These are phyloP conservation scores for Nestor notabilis DNA, from an alignment of 2,113 vertebrate species.

Conservation along the genomic window DNA sequence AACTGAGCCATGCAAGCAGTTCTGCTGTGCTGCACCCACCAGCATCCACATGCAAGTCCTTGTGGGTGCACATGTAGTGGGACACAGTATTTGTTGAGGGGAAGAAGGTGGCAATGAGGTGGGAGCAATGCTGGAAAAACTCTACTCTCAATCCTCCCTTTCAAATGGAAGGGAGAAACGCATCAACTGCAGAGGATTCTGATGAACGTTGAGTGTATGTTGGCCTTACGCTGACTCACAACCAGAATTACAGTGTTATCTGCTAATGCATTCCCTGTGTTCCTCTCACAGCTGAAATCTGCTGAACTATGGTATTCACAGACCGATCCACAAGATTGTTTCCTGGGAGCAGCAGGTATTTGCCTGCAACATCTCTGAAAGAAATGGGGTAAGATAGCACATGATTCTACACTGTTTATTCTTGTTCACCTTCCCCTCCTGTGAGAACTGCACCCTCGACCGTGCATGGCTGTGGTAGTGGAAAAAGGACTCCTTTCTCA, in stretches of 20 bases:
- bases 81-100: accelerated
- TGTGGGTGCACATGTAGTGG: accelerated
- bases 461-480: accelerated
- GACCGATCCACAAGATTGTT: not conserved
- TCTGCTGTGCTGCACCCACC: not conserved
- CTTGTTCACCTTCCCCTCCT: not conserved
- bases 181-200: not conserved
- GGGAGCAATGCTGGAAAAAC: not conserved
- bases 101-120: too few relatives aligned
- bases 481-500: not conserved
- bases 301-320: not conserved
- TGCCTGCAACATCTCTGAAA: not conserved
- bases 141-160: not conserved
- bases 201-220: accelerated
- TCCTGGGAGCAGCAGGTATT: accelerated
- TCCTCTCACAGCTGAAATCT: not conserved
- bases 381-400: accelerated
- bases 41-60: accelerated
- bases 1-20: accelerated
- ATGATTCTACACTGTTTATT: not conserved
- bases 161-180: not conserved
- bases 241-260: not conserved
- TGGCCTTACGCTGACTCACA: not conserved
- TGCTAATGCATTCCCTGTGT: not conserved
- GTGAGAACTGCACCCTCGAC: not conserved